These are phyloP conservation scores for Epistrophe grossulariae DNA, from an alignment of 2,888 invertebrate genomes.

Conservation along the genomic window DNA sequence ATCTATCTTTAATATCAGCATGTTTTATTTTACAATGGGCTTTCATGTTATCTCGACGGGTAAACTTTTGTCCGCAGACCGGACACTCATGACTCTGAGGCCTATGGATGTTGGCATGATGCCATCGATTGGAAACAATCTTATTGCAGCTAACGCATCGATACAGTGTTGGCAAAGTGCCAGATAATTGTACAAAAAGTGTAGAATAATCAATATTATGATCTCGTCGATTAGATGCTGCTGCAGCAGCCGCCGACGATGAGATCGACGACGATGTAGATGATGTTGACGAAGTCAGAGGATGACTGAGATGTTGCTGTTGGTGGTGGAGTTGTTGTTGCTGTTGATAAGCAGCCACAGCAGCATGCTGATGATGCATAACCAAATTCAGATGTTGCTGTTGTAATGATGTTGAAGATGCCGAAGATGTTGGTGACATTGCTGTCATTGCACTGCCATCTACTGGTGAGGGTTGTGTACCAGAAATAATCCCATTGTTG, in stretches of 20 bases:
- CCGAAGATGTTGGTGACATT: constrained; percentile 80
- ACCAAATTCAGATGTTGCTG: constrained; percentile 74
- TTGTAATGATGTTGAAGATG: constrained; percentile 76
- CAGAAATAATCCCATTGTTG: constrained; percentile 33
- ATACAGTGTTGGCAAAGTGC: constrained; percentile 84
- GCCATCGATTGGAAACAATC: constrained; percentile 87
- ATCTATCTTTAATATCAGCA: constrained; percentile 84
- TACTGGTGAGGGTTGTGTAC: constrained; percentile 46
- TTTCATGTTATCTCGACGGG: constrained; percentile 87
- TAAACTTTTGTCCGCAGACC: constrained; percentile 86
- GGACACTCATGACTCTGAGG: constrained; percentile 86
- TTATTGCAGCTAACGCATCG: constrained; percentile 87
- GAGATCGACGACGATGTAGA: constrained; percentile 78
- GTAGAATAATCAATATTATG: constrained; percentile 84
- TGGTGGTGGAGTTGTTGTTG: constrained; percentile 68
- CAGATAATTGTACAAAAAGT: constrained; percentile 83
- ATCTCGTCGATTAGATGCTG: constrained; percentile 83
- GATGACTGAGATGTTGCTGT: constrained; percentile 77
- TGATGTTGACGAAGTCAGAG: constrained; percentile 76
- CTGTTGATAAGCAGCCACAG: constrained; percentile 73
- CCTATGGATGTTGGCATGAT: constrained; percentile 86
- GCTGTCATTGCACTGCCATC: constrained; percentile 73
- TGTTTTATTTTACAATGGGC: constrained; percentile 87
- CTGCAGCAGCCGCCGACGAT: constrained; percentile 80
- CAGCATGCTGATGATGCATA: constrained; percentile 72